phyloP scores from a whole-genome alignment of 2,888 invertebrate genomes.

The Drosophila acutilabella region DNA sequence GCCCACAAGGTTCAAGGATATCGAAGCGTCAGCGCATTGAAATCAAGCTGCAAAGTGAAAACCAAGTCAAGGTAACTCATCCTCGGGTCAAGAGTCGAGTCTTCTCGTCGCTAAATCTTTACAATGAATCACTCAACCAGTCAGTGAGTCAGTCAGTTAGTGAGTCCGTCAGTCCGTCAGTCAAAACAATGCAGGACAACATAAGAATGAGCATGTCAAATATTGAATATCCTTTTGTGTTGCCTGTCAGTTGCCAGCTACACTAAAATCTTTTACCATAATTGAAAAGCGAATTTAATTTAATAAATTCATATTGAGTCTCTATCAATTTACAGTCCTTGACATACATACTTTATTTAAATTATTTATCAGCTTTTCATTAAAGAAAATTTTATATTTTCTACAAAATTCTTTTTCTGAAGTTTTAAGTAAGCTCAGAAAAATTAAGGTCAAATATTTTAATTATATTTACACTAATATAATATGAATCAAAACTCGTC shows the following conservation, averaged over 20 bases:
- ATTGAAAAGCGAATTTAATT: constrained; percentile 21
- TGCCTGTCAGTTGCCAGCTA: constrained; percentile 13
- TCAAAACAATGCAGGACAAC: constrained; percentile 21
- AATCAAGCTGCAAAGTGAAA: constrained; percentile 37
- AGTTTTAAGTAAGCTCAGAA: too few relatives aligned
- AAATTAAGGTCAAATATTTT: too few relatives aligned
- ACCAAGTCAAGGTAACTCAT: constrained; percentile 52
- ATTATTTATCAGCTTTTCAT: too few relatives aligned
- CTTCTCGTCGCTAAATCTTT: constrained; percentile 28
- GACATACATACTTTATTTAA: too few relatives aligned
- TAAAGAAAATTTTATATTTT: too few relatives aligned
- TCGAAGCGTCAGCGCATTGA: constrained; percentile 46
- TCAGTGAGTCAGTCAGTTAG: background rate
- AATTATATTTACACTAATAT: too few relatives aligned
- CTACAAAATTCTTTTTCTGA: too few relatives aligned
- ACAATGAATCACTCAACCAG: constrained; percentile 27
- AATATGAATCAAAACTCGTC: too few relatives aligned
- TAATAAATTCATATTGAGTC: constrained; percentile 4
- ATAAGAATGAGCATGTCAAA: constrained; percentile 6
- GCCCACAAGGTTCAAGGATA: constrained; percentile 63
- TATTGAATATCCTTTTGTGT: constrained; percentile 28
- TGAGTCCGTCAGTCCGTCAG: constrained; percentile 4
- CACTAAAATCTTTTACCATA: constrained; percentile 12
- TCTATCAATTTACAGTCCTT: too few relatives aligned
- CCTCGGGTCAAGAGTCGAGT: constrained; percentile 48